A percentile compares a stretch with the other conserved stretches of the same genome.
These are phyloP conservation scores for Busseola fusca DNA, from an alignment of 2,888 invertebrate genomes.

Conservation along the genomic window DNA sequence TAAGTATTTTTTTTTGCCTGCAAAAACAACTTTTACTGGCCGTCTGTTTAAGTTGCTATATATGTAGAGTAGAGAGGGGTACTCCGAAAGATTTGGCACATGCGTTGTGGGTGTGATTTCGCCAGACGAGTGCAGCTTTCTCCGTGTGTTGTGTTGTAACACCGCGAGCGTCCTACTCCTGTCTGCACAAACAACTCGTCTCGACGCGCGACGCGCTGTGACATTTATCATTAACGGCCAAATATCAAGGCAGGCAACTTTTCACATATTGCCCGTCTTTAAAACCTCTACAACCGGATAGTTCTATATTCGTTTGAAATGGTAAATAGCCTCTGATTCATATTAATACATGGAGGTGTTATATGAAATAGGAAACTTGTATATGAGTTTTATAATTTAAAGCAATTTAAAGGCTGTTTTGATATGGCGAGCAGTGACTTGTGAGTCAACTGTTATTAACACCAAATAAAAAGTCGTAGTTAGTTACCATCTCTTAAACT, in stretches of 20 bases:
- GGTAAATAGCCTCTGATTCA: constrained; percentile 79
- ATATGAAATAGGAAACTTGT: constrained; percentile 83
- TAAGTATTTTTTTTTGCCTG: constrained; percentile 61
- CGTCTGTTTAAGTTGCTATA: constrained; percentile 73
- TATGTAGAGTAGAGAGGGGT: constrained; percentile 72
- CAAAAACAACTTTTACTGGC: constrained; percentile 82
- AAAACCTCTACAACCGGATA: constrained; percentile 69
- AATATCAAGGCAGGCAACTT: constrained; percentile 85
- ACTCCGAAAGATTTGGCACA: constrained; percentile 84
- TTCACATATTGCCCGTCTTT: constrained; percentile 67
- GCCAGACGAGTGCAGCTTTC: constrained; percentile 85
- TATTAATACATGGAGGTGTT: constrained; percentile 74
- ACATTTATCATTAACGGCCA: constrained; percentile 78
- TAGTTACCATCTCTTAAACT: constrained; percentile 39
- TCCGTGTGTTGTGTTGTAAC: constrained; percentile 82
- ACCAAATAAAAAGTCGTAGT: constrained; percentile 38
- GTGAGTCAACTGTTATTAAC: constrained; percentile 65
- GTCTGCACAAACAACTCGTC: constrained; percentile 53
- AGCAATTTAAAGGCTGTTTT: constrained; percentile 52
- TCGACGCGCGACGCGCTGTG: constrained; percentile 63
- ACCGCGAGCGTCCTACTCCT: constrained; percentile 60
- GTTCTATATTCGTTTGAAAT: constrained; percentile 70
- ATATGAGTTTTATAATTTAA: constrained; percentile 67
- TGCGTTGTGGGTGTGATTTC: constrained; percentile 86
- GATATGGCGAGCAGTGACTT: constrained; percentile 55